Conservation (phyloP, 1,140 invertebrate species). For the Archivesica marissinica region DNA sequence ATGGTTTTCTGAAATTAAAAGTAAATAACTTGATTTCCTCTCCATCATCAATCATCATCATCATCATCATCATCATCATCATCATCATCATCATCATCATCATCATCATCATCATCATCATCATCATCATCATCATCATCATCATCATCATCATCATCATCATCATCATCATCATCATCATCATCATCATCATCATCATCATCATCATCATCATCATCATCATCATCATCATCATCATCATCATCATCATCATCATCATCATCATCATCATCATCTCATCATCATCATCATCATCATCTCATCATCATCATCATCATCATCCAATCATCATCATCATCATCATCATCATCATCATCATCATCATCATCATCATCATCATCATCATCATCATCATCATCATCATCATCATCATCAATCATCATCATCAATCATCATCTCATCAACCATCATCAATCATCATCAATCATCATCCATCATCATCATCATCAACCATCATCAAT, state of each 20-base stretch:
- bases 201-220: not conserved
- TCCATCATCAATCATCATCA: not conserved
- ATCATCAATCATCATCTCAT: too few relatives aligned
- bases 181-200: not conserved
- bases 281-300: too few relatives aligned
- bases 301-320: too few relatives aligned
- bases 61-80: not conserved
- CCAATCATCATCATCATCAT: too few relatives aligned
- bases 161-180: not conserved
- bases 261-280: too few relatives aligned
- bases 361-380: not conserved
- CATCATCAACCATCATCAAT: too few relatives aligned
- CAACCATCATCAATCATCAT: too few relatives aligned
- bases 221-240: not conserved
- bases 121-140: not conserved
- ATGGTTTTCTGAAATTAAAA: conserved; percentile 66
- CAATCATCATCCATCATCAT: too few relatives aligned
- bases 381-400: not conserved
- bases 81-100: not conserved
- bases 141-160: not conserved
- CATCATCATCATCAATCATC: too few relatives aligned
- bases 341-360: not conserved
- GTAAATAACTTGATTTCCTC: not conserved
- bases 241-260: not conserved
- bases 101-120: not conserved